A percentile compares a stretch with the other conserved stretches of the same genome.
These are phyloP conservation scores for Apistogramma diplotaenia DNA, from an alignment of 2,113 vertebrate genomes.

Conservation along the genomic window DNA sequence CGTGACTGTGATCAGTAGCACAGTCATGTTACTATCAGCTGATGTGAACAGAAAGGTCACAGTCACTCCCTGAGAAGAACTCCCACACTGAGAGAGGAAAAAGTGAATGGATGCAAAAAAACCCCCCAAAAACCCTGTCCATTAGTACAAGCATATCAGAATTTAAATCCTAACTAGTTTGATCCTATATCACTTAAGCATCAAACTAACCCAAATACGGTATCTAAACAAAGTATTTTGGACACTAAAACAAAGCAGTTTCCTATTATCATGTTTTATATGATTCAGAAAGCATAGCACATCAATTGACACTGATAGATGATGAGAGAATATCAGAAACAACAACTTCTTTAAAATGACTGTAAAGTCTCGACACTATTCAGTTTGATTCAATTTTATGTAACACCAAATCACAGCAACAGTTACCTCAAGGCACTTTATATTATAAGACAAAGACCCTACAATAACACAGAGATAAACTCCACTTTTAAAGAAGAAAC, in stretches of 20 bases:
- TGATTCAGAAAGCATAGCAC: background rate
- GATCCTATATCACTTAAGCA: background rate
- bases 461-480: too few relatives aligned
- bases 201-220: background rate
- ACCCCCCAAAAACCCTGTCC: background rate
- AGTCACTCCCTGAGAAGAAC: background rate
- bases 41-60: conserved; percentile 18
- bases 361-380: background rate
- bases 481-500: too few relatives aligned
- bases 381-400: too few relatives aligned
- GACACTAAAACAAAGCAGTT: background rate
- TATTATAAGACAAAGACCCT: too few relatives aligned
- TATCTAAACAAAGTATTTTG: background rate
- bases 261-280: background rate
- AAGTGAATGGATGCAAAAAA: background rate
- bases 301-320: background rate
- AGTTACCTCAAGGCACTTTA: too few relatives aligned
- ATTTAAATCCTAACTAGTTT: background rate
- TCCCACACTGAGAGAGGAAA: background rate
- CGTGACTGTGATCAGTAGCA: conserved; percentile 47
- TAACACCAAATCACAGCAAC: too few relatives aligned
- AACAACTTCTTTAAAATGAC: background rate
- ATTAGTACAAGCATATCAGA: background rate
- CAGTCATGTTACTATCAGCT: conserved; percentile 53
- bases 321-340: background rate